Base-by-base conservation (phyloP, 2,888 invertebrate genomes). In the Antheraea assamensis region DNA sequence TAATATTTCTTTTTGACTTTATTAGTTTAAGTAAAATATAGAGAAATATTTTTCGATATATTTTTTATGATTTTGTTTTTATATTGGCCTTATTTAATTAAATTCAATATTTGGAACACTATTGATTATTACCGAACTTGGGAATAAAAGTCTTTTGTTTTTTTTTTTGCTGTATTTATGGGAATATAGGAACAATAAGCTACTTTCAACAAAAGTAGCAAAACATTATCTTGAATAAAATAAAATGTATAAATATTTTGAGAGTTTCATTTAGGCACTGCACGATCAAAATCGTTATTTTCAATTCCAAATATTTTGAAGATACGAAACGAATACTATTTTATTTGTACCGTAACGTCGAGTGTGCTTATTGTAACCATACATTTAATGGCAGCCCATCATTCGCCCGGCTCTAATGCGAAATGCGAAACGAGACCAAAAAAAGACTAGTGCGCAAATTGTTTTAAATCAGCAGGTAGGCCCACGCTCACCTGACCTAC, bases 381-480 rank as follows among this genome's bases (percentile, higher is more conserved):
- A 27, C 42, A 52, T 61, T 73, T 91, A 90, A 92, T 91, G 87
- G 87, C 88, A 78, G 81, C 76, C 84, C 88, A 88, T 88, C 87
- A 88, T 86, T 85, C 84, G 83, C 78, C 80, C 80, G 83, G 78
- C 80, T 84, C 90, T 90, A 90, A 91, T 88, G 88, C 84, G 82
- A 81, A 81, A 79, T 88, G 88, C 84, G 82, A 81, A 81, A 79
- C 87, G 83, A 82, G 84, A 83, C 84, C 80, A 77, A 85, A 90
- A 90, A 89, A 90, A 89, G 85, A 89, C 81, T 83, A 89, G 84
- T 85, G 84, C 83, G 83, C 88, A 93, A 93, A 94, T 94, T 94
- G 92, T 93, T 94, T 93, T 92, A 93, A 93, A 94, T 92, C 91
- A 83, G 87, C 92, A 92, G 92, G 92, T 90, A 90, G 89, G 88